phyloP scores from a whole-genome alignment of 2,113 vertebrate genomes.

The Gymnocephalus cernua region DNA sequence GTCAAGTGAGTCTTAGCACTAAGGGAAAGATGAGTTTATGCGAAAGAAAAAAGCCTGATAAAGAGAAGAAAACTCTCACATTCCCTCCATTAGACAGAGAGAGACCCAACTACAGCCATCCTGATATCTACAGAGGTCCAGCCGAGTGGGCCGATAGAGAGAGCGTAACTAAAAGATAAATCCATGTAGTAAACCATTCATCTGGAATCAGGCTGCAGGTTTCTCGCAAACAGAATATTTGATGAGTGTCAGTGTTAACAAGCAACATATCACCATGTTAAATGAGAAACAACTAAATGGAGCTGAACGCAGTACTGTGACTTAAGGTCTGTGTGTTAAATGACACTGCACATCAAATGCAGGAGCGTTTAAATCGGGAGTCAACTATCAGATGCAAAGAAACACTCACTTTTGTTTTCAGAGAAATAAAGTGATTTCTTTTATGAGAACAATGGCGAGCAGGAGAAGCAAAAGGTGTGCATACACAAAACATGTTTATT shows the following conservation, averaged over 20 bases:
- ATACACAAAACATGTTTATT: not conserved
- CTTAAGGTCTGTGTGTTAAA: not conserved
- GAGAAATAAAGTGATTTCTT: not conserved
- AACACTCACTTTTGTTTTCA: not conserved
- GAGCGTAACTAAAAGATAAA: not conserved
- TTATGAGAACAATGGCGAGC: not conserved
- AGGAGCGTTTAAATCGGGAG: not conserved
- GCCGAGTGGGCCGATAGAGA: not conserved
- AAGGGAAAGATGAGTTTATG: not conserved
- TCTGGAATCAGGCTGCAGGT: not conserved
- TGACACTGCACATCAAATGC: not conserved
- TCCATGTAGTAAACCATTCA: conserved; percentile 9
- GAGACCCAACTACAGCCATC: conserved; percentile 19
- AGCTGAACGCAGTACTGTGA: not conserved
- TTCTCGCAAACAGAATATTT: not conserved
- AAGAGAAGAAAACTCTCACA: conserved; percentile 19
- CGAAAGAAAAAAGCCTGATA: not conserved
- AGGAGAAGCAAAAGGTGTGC: not conserved
- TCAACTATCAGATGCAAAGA: not conserved
- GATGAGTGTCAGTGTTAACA: not conserved
- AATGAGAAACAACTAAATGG: not conserved
- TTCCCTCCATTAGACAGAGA: conserved; percentile 10
- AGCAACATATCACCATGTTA: not conserved
- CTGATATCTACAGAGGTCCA: conserved; percentile 11
- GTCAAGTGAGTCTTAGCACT: not conserved